Evolutionary conservation across 1,140 invertebrate genomes (phyloP).

Genomic region (Euglossa dilemma): DNA sequence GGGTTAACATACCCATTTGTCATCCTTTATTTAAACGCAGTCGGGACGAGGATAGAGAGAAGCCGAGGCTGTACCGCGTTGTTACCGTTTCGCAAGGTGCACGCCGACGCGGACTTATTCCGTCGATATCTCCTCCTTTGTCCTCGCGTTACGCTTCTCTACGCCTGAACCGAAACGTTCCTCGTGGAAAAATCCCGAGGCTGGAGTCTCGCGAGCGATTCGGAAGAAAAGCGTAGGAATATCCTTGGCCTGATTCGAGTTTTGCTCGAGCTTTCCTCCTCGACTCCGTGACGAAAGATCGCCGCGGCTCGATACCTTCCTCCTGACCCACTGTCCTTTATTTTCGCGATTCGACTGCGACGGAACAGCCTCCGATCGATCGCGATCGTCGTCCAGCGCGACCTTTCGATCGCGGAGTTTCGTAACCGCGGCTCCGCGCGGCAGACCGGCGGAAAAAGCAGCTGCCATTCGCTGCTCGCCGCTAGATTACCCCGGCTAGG

Average conservation of each 20-base stretch:
- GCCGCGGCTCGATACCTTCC: neutral
- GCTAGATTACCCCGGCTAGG: neutral
- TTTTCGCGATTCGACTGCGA: slow-evolving; percentile 26
- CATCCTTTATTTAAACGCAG: neutral
- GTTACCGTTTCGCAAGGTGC: slow-evolving; percentile 38
- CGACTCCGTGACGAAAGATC: neutral
- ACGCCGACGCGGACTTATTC: neutral
- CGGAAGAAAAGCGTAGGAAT: neutral
- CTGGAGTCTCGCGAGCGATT: neutral
- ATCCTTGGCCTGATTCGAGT: slow-evolving; percentile 11
- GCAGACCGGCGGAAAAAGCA: neutral
- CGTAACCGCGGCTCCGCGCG: neutral
- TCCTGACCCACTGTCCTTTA: slow-evolving; percentile 30
- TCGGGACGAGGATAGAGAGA: neutral
- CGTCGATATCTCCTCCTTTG: too few relatives aligned
- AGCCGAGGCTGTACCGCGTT: neutral
- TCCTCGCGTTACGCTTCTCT: too few relatives aligned
- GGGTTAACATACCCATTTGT: neutral
- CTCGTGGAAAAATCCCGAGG: too few relatives aligned
- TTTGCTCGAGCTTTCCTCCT: slow-evolving; percentile 1
- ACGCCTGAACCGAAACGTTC: too few relatives aligned
- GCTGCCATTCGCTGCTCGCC: neutral
- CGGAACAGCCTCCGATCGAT: neutral
- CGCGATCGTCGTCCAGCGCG: neutral
- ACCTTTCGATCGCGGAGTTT: neutral